phyloP scores from a whole-genome alignment of 2,797 vertebrate species.

The Sebastes umbrosus region DNA sequence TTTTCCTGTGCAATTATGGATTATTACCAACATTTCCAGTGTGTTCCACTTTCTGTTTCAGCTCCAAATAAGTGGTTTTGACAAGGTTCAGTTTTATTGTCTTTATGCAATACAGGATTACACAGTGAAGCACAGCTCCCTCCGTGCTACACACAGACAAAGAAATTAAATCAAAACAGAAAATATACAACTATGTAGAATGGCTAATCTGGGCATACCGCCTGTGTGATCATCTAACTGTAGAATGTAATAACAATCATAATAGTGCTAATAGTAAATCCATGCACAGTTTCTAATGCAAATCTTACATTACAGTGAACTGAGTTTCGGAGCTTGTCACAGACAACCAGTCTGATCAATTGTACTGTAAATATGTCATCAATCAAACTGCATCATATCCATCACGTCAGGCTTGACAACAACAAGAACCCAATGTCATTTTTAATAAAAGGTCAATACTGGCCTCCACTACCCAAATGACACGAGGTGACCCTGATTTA shows the following conservation, averaged over 20 bases:
- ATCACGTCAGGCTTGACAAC: conserved; percentile 2
- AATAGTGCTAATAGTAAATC: background rate
- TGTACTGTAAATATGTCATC: conserved; percentile 6
- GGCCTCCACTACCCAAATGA: background rate
- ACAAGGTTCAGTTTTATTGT: background rate
- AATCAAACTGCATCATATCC: conserved; percentile 9
- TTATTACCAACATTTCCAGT: background rate
- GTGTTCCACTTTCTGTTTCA: background rate
- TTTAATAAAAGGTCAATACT: conserved; percentile 25
- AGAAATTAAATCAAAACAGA: background rate
- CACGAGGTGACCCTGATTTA: background rate
- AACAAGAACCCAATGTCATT: background rate
- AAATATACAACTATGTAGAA: background rate
- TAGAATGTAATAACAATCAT: background rate
- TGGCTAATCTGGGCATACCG: too few species aligned
- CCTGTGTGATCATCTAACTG: background rate
- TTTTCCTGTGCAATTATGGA: background rate
- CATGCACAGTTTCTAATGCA: background rate
- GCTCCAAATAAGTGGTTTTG: background rate
- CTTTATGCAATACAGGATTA: background rate
- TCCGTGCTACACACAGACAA: background rate
- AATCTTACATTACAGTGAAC: background rate
- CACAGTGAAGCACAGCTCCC: background rate
- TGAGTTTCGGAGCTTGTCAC: background rate
- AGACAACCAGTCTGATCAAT: background rate